phyloP scores from a whole-genome alignment of 2,113 vertebrate genomes.

The Psephotus haematonotus region DNA sequence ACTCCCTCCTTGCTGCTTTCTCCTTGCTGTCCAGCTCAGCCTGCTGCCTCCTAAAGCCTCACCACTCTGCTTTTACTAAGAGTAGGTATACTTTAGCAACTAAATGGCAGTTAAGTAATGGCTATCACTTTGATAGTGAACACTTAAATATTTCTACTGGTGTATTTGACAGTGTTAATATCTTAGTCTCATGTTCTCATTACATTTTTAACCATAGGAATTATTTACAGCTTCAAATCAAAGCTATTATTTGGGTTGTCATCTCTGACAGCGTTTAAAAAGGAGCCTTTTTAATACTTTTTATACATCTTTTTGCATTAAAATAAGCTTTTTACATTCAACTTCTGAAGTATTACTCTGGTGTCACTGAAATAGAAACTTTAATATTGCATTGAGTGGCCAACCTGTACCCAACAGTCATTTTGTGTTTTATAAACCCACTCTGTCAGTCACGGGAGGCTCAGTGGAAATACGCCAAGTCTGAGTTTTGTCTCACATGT shows the following conservation, averaged over 20 bases:
- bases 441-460: neutral
- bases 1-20: neutral
- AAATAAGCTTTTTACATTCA: neutral
- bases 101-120: neutral
- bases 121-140: neutral
- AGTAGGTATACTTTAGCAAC: neutral
- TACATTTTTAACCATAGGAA: neutral
- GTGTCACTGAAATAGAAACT: neutral
- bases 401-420: neutral
- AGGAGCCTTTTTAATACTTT: neutral
- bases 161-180: neutral
- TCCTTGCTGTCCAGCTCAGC: neutral
- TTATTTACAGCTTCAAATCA: conserved; percentile 33
- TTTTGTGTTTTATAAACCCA: neutral
- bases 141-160: neutral
- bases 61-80: neutral
- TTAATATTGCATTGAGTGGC: neutral
- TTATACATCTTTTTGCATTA: neutral
- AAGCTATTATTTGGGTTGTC: conserved; percentile 13
- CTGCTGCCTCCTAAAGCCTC: neutral
- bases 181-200: neutral
- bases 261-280: neutral
- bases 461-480: fast-evolving
- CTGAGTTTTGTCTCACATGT: neutral
- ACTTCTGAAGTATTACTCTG: neutral